Conservation (phyloP, 2,888 invertebrate species). For the Erpobdella octoculata region DNA sequence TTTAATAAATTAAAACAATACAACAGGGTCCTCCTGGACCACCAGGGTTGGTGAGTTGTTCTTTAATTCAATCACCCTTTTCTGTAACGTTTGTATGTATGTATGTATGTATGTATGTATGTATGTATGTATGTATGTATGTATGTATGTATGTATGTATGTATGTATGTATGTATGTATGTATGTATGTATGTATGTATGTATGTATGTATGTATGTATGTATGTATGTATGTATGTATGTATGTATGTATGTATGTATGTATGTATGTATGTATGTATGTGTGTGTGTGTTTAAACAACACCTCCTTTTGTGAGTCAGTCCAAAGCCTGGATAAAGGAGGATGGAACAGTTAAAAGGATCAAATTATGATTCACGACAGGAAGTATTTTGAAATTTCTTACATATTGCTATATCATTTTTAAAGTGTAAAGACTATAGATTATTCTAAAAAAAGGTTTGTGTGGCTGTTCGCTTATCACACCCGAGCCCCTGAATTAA, state of each 20-base stretch:
- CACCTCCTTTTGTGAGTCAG: neutral
- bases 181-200: neutral
- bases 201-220: conserved; percentile 1
- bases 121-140: neutral
- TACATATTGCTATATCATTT: too few species aligned
- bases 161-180: neutral
- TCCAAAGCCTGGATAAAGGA: too few species aligned
- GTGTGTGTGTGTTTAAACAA: neutral
- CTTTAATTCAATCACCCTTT: neutral
- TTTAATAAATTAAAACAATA: neutral
- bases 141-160: neutral
- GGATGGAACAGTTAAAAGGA: too few species aligned
- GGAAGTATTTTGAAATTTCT: too few species aligned
- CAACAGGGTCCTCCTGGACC: conserved; percentile 16
- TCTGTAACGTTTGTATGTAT: neutral
- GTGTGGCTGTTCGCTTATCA: too few species aligned
- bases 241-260: neutral
- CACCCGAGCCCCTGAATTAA: too few species aligned
- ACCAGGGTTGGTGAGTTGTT: conserved; percentile 13
- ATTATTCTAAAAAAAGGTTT: too few species aligned
- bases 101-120: neutral
- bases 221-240: neutral
- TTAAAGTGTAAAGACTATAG: too few species aligned
- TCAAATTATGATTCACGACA: too few species aligned
- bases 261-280: conserved; percentile 6